Evolutionary conservation across 2,113 vertebrate species (phyloP).

Genomic region (Nothocercus julius): DNA sequence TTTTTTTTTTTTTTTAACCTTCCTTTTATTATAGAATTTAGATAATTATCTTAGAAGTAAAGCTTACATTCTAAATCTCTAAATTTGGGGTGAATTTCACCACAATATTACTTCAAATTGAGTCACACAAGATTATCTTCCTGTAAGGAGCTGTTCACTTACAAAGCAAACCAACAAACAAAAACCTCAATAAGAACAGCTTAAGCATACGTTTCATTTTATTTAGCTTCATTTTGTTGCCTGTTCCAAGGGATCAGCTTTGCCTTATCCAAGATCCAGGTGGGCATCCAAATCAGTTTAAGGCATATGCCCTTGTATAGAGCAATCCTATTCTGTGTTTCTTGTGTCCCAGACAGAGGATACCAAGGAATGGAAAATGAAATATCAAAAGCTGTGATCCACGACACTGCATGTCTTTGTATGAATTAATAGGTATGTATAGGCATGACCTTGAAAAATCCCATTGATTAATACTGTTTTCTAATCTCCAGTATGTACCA

Average conservation of each 20-base stretch:
- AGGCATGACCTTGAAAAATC: neutral
- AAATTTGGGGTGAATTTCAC: neutral
- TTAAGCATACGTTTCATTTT: neutral
- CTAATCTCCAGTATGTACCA: neutral
- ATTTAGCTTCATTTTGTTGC: neutral
- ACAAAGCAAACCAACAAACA: neutral
- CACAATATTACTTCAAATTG: neutral
- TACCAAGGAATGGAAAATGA: neutral
- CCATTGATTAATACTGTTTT: neutral
- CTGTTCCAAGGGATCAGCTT: neutral
- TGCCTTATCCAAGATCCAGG: accelerated
- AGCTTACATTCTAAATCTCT: neutral
- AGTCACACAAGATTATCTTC: neutral
- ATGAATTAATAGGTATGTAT: neutral
- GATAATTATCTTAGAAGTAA: neutral
- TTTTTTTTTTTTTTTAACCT: neutral
- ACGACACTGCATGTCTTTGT: neutral
- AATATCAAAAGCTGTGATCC: neutral
- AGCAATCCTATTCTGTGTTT: neutral
- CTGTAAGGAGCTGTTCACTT: neutral
- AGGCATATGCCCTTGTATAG: neutral
- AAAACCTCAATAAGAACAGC: neutral
- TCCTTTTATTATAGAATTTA: neutral
- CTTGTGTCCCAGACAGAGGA: neutral
- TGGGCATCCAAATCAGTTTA: neutral